phyloP scores from a whole-genome alignment of 2,888 invertebrate species.

The Rugalucina vietnamica region DNA sequence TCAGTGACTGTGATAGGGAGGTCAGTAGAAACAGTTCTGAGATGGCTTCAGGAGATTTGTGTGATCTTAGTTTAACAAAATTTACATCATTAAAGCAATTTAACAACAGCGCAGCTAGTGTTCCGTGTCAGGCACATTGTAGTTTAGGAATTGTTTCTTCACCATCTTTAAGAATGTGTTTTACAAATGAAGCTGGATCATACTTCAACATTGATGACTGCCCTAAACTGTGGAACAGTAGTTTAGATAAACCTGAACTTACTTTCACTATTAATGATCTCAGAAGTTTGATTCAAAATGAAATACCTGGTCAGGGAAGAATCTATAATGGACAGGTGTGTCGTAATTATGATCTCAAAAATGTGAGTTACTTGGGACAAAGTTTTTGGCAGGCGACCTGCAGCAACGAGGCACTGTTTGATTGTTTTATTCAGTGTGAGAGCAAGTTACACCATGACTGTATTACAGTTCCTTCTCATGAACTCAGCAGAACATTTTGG shows the following conservation, averaged over 20 bases:
- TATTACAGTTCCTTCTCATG: constrained; percentile 11
- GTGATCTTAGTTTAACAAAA: background rate
- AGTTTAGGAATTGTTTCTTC: constrained; percentile 36
- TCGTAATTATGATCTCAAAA: constrained; percentile 71
- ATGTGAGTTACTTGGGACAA: constrained; percentile 55
- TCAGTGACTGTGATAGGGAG: constrained; percentile 66
- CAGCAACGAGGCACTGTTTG: constrained; percentile 63
- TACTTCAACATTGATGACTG: constrained; percentile 42
- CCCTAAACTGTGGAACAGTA: constrained; percentile 47
- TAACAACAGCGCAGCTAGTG: constrained; percentile 17
- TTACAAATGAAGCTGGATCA: constrained; percentile 49
- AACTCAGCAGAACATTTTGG: constrained; percentile 87
- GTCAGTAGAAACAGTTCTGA: background rate
- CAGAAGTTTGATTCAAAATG: constrained; percentile 25
- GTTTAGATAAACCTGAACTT: constrained; percentile 25
- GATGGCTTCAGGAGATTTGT: background rate
- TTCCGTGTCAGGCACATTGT: constrained; percentile 52
- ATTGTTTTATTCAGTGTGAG: constrained; percentile 68
- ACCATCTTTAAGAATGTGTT: constrained; percentile 53
- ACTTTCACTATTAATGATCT: constrained; percentile 38
- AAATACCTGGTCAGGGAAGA: constrained; percentile 23
- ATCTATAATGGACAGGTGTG: constrained; percentile 50
- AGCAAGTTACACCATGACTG: constrained; percentile 37
- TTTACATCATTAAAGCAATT: constrained; percentile 11
- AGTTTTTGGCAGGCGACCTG: constrained; percentile 73